phyloP scores from a whole-genome alignment of 2,888 invertebrate genomes.

The Thumatha senex region DNA sequence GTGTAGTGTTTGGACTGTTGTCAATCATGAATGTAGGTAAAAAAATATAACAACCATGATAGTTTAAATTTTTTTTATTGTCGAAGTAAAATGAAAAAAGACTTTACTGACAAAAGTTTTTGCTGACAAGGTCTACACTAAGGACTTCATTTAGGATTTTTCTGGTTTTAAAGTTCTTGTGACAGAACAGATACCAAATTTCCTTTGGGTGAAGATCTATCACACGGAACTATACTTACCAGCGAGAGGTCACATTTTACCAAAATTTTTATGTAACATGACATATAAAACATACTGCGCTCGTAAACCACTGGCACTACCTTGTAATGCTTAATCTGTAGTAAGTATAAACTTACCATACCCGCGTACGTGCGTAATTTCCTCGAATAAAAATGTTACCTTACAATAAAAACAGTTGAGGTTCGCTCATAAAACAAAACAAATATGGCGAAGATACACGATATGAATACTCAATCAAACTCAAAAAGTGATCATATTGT shows the following conservation, averaged over 20 bases:
- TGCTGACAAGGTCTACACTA: too few species aligned
- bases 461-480: slow-evolving; percentile 21
- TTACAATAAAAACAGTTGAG: slow-evolving; percentile 29
- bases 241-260: too few species aligned
- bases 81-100: too few species aligned
- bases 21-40: too few species aligned
- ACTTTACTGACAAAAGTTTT: too few species aligned
- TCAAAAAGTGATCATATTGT: slow-evolving; percentile 25
- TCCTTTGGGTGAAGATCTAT: too few species aligned
- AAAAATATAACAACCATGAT: too few species aligned
- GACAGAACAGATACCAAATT: not conserved
- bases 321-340: slow-evolving; percentile 5
- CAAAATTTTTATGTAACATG: not conserved
- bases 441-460: slow-evolving; percentile 12
- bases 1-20: too few species aligned
- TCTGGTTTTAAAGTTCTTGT: too few species aligned
- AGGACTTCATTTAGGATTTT: too few species aligned
- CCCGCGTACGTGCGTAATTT: slow-evolving; percentile 9
- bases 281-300: not conserved
- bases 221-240: not conserved
- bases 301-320: slow-evolving; percentile 5
- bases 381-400: slow-evolving; percentile 14
- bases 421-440: slow-evolving; percentile 30
- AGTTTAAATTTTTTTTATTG: too few species aligned
- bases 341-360: slow-evolving; percentile 8